Base-by-base conservation (phyloP, 2,888 invertebrate genomes). In the Thecophora atra region DNA sequence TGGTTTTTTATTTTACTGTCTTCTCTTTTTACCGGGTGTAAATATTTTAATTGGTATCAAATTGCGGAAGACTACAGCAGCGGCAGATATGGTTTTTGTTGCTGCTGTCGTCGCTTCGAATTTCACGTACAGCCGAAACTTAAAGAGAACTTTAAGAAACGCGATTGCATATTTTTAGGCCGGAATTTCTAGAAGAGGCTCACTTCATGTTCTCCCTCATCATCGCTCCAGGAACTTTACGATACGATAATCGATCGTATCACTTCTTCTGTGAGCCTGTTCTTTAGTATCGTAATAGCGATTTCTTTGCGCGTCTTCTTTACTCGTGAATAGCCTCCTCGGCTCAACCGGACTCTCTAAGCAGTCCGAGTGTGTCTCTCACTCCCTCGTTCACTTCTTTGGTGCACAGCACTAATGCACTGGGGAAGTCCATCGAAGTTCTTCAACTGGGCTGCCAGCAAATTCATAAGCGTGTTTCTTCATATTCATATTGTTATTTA, bases 31-130 rank as follows among this genome's bases (percentile, higher is more conserved):
- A 28, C 67, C 56, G 28, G 37, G 37, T 54, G 30, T 37, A 56
- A 67, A 54, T 67, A 67, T 67, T 67, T 67, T 67, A 67, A 67
- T 67, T 67, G 67, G 67, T 54, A 67, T 56, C 67, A 67, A 67
- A 67, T 67, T 67, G 67, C 64, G 17, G 8, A 37, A 37, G 37
- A n/a, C 51, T 51, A 54, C 8, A 19, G 54, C 54, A 21, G 19
- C 15, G 24, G 28, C 28, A 51, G 7, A 6, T 0, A 11, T 42
- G 19, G 63, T 21, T 37, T 37, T 30, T 63, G 19, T 19, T 44
- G 54, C 21, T 54, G 54, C 54, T n/a, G 19, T 54, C n/a, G n/a
- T 52, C 21, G 54, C 15, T 54, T 21, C 54, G 19, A 24, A 54
- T 54, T 54, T 24, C 54, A 13, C 21, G 7, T 47, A 5, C 15